phyloP scores from a whole-genome alignment of 1,140 invertebrate genomes.

The Procambarus clarkii region DNA sequence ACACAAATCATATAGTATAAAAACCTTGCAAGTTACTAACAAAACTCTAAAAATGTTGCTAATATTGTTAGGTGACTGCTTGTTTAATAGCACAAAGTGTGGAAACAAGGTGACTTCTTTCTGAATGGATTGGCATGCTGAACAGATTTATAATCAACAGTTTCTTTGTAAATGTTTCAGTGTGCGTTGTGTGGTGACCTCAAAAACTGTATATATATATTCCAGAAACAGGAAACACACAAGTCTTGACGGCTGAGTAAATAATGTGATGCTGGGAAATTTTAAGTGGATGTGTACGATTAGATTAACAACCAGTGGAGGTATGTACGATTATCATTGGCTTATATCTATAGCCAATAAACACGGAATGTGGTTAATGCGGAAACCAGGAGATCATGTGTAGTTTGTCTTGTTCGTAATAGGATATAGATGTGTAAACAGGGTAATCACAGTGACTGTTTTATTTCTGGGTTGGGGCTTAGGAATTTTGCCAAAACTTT shows the following conservation, averaged over 20 bases:
- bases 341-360: not conserved
- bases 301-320: not conserved
- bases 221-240: not conserved
- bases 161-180: not conserved
- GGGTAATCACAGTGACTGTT: not conserved
- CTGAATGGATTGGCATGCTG: not conserved
- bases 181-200: not conserved
- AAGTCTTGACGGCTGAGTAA: not conserved
- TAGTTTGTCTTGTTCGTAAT: not conserved
- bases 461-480: not conserved
- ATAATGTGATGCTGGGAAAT: not conserved
- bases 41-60: not conserved
- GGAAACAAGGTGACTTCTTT: not conserved
- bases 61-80: not conserved
- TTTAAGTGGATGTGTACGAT: not conserved
- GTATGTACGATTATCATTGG: not conserved
- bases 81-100: not conserved
- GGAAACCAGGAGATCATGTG: not conserved
- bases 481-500: not conserved
- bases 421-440: constrained; percentile 4
- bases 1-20: not conserved
- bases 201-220: not conserved
- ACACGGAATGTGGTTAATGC: not conserved
- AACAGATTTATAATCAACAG: not conserved
- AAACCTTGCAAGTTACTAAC: not conserved